A percentile compares a stretch with the other conserved stretches of the same genome.
Evolutionary conservation across 2,888 invertebrate species (phyloP).

Genomic region (Chrysolina americana): DNA sequence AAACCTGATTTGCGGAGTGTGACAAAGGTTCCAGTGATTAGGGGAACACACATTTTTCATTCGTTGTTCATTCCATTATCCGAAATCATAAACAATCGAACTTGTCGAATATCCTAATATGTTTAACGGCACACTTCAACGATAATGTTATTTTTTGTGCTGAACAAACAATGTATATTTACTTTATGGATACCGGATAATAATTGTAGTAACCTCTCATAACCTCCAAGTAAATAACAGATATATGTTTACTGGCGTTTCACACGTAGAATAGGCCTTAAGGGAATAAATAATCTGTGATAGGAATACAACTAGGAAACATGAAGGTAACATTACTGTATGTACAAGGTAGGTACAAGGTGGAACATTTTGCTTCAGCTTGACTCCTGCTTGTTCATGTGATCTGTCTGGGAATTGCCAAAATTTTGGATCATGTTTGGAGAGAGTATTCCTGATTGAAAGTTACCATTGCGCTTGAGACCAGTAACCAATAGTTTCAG

Average conservation of each 20-base stretch:
- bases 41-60: background rate
- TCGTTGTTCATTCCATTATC: background rate
- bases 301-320: background rate
- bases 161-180: background rate
- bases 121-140: background rate
- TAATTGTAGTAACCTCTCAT: conserved; percentile 1
- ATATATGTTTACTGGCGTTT: background rate
- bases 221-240: background rate
- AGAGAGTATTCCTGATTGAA: no score
- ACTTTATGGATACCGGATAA: background rate
- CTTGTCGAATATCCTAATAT: background rate
- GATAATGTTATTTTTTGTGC: background rate
- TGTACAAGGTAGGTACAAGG: conserved; percentile 1
- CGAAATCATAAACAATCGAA: background rate
- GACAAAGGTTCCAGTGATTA: no score
- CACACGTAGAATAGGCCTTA: background rate
- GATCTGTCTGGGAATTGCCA: no score
- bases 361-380: no score
- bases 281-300: background rate
- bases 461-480: no score
- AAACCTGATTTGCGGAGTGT: no score
- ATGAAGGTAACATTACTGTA: background rate
- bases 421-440: no score
- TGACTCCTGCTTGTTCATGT: no score
- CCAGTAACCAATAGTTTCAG: no score